Percentiles rank a stretch among this genome's conserved stretches.
Conservation (phyloP, 2,797 vertebrate species). For the Semaprochilodus insignis region DNA sequence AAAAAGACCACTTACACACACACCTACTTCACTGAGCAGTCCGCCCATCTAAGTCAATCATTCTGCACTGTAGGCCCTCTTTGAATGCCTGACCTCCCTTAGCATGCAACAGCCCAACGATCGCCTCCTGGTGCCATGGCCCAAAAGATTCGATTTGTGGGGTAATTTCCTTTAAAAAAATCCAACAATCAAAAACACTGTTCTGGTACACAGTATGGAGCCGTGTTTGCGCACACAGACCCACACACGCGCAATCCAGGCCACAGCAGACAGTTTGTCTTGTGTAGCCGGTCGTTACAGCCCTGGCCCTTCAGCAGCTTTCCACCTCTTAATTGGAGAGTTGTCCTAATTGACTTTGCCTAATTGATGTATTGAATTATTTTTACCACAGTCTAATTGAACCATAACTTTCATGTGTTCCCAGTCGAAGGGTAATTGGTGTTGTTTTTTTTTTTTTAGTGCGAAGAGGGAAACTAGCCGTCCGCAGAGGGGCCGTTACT, state of each 20-base stretch:
- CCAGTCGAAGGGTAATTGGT: slow-evolving; percentile 65
- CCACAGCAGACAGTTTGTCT: slow-evolving; percentile 30
- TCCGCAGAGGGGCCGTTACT: slow-evolving; percentile 54
- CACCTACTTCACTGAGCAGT: slow-evolving; percentile 6
- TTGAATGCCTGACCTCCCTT: slow-evolving; percentile 14
- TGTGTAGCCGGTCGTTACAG: slow-evolving; percentile 64
- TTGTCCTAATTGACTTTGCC: slow-evolving; percentile 80
- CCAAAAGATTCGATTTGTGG: slow-evolving; percentile 27
- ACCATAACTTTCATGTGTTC: slow-evolving; percentile 74
- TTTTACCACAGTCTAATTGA: slow-evolving; percentile 76
- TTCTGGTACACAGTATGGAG: slow-evolving; percentile 43
- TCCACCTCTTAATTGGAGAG: slow-evolving; percentile 75
- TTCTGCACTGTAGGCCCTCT: slow-evolving; percentile 1
- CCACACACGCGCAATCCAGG: slow-evolving; percentile 5
- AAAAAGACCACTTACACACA: slow-evolving; percentile 55
- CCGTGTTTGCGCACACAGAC: not conserved
- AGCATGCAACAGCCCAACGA: slow-evolving; percentile 25
- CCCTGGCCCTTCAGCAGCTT: slow-evolving; percentile 74
- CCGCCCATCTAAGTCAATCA: slow-evolving; percentile 34
- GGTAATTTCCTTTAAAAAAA: slow-evolving; percentile 38
- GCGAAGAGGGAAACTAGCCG: slow-evolving; percentile 47
- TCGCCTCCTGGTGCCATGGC: slow-evolving; percentile 26
- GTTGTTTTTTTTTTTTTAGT: slow-evolving; percentile 38
- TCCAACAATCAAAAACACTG: slow-evolving; percentile 51
- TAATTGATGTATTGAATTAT: slow-evolving; percentile 80